Evolutionary conservation across 2,113 vertebrate genomes (phyloP).

Genomic region (Scophthalmus maximus): DNA sequence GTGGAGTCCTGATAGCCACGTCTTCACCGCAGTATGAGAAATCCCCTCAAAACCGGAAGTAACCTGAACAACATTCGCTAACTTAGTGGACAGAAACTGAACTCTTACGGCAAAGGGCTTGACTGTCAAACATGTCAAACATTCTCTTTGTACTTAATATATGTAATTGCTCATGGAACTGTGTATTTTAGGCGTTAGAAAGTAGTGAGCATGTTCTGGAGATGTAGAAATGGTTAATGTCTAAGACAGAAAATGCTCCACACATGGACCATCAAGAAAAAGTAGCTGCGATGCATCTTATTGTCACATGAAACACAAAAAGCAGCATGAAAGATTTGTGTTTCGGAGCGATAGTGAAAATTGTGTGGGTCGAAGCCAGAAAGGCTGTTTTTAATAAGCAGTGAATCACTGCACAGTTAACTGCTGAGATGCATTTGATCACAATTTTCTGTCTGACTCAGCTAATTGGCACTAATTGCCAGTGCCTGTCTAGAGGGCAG

Average conservation of each 20-base stretch:
- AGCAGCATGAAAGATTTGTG: constrained; percentile 1
- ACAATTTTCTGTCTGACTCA: constrained; percentile 27
- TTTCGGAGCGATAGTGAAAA: no score
- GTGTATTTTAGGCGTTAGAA: constrained; percentile 16
- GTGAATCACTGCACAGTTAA: constrained; percentile 28
- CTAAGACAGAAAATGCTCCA: constrained; percentile 18
- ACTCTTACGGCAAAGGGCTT: not conserved
- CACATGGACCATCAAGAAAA: not conserved
- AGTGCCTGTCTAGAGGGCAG: no score
- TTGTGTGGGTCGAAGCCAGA: not conserved
- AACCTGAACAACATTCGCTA: not conserved
- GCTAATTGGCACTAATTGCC: not conserved
- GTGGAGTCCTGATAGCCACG: constrained; percentile 77
- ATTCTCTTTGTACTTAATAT: not conserved
- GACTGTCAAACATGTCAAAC: not conserved
- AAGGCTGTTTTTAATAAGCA: no score
- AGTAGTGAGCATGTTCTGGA: constrained; percentile 15
- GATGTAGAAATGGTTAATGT: constrained; percentile 17
- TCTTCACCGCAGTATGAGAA: constrained; percentile 2
- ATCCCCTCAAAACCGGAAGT: not conserved
- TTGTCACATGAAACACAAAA: not conserved
- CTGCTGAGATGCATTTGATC: not conserved
- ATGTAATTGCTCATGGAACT: not conserved
- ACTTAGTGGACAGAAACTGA: constrained; percentile 14
- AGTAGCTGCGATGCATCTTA: constrained; percentile 8